Evolutionary conservation across 2,113 vertebrate species (phyloP), one percentile per base, ranked within the genome.

Genomic region (Tupaia chinensis): DNA sequence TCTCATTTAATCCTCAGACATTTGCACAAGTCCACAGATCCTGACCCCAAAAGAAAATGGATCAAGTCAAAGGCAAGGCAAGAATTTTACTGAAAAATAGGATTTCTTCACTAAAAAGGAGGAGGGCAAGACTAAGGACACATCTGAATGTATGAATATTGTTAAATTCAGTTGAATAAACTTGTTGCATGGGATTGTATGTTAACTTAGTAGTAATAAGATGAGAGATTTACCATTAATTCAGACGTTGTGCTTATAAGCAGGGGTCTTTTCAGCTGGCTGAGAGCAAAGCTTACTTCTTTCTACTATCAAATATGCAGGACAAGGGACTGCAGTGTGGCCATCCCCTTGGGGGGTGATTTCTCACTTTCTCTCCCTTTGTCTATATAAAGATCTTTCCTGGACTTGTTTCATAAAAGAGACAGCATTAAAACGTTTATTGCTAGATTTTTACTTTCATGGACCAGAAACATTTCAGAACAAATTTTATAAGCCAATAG

Each of bases 61-160:
- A 92, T 66, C 53, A 82, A 74, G 61, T 95, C 83, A 94, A 96
- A 96, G 87, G 29, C 32, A 87, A 82, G n/a, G 56, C 32, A 89
- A 73, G n/a, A 73, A 56, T 95, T 66, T 82, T 63, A 93, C 20
- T 84, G 56, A 94, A 87, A 85, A 88, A 81, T 44, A 65, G 32
- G n/a, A 96, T 89, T 86, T 93, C 34, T 61, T 95, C 69, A 32
- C 10, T 89, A 78, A 87, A 32, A 17, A 91, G 7, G 13, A n/a
- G 34, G 1, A 29, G 10, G 3, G 4, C 29, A 94, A 84, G n/a
- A 69, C 25, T 85, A 82, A 93, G 69, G 76, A 80, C 95, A 82
- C 58, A 9, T 72, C 19, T 53, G 23, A 92, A 70, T 78, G 61
- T 84, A 44, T 73, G 19, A 89, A 34, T 76, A 69, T 61, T 61